phyloP scores from a whole-genome alignment of 2,113 vertebrate species.

The Carassius auratus region DNA sequence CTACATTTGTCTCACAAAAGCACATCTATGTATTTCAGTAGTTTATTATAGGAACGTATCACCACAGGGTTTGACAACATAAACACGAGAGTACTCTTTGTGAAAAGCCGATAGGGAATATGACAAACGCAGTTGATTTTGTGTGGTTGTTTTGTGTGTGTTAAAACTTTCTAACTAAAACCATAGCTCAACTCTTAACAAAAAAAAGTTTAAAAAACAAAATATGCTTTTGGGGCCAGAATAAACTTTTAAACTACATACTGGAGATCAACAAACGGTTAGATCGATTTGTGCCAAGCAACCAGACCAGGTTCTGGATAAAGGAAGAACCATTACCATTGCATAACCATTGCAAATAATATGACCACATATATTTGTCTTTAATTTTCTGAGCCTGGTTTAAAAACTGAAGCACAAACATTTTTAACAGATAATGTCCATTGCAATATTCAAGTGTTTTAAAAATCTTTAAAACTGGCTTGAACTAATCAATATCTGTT shows the following conservation, averaged over 20 bases:
- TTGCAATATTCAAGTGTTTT: not conserved
- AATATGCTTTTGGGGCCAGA: not conserved
- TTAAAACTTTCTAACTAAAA: constrained; percentile 4
- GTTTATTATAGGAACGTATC: constrained; percentile 7
- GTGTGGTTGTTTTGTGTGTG: not conserved
- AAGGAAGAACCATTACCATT: not conserved
- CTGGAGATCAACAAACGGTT: not conserved
- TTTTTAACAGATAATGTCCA: not conserved
- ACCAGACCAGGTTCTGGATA: not conserved
- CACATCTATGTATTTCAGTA: constrained; percentile 38
- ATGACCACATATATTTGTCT: not conserved
- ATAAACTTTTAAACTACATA: not conserved
- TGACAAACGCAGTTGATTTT: constrained; percentile 14
- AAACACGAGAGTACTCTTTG: not conserved
- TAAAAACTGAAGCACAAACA: not conserved
- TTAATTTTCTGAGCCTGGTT: not conserved
- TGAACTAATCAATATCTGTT: not conserved
- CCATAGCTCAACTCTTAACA: not conserved
- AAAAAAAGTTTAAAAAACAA: not conserved
- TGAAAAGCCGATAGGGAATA: not conserved
- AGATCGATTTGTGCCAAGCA: not conserved
- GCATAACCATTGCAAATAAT: not conserved
- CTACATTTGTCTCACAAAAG: constrained; percentile 24
- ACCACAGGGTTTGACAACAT: constrained; percentile 9
- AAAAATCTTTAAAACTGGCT: not conserved